A percentile compares a stretch with the other conserved stretches of the same genome.
phyloP scores from a whole-genome alignment of 1,140 invertebrate species.

The Chelonus insularis region DNA sequence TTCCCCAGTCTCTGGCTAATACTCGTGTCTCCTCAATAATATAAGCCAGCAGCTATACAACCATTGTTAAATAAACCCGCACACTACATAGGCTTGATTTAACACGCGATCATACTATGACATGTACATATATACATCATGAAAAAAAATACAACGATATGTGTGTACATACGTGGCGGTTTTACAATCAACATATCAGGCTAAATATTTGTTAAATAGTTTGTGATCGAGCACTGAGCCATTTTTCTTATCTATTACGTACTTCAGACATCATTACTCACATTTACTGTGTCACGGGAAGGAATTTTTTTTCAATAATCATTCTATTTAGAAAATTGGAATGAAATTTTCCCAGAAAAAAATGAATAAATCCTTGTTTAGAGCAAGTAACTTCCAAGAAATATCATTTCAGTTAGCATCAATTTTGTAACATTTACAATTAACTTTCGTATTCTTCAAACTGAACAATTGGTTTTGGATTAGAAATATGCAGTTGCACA shows the following conservation, averaged over 20 bases:
- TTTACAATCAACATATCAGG: slow-evolving; percentile 1
- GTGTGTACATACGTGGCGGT: background rate
- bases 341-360: no score
- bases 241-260: background rate
- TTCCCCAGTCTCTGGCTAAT: background rate
- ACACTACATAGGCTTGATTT: background rate
- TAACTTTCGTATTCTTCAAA: no score
- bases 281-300: no score
- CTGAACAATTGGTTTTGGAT: no score
- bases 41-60: no score
- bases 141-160: background rate
- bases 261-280: background rate
- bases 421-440: no score
- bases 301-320: no score
- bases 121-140: background rate
- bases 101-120: slow-evolving; percentile 1
- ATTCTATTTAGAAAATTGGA: no score
- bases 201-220: slow-evolving; percentile 11
- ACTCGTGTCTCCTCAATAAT: background rate
- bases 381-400: no score
- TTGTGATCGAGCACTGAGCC: background rate
- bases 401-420: no score
- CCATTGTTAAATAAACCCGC: background rate
- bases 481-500: no score
- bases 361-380: no score